These are phyloP conservation scores for Penaeus monodon DNA, from an alignment of 2,888 invertebrate species.

Conservation along the genomic window DNA sequence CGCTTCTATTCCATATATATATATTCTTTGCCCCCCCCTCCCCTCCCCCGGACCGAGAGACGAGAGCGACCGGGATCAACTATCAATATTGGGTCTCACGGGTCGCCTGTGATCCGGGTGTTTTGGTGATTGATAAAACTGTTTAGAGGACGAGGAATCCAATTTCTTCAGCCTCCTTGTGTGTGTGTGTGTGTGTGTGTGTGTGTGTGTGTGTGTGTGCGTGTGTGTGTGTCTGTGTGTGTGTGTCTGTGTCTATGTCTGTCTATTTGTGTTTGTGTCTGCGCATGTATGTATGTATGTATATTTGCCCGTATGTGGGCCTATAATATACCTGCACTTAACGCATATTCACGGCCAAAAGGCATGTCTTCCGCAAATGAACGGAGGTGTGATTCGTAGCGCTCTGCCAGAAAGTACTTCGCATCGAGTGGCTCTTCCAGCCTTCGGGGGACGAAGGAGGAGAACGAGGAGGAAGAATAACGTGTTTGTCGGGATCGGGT, in stretches of 20 bases:
- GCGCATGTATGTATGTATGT: background rate
- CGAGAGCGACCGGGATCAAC: background rate
- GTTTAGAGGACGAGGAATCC: background rate
- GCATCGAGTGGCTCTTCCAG: background rate
- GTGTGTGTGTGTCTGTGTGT: background rate
- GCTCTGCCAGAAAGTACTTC: background rate
- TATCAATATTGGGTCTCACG: no score
- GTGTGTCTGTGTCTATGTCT: background rate
- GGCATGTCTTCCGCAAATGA: background rate
- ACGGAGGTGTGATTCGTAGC: background rate
- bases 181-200: constrained; percentile 7
- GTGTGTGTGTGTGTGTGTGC: constrained; percentile 14
- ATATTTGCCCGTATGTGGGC: no score
- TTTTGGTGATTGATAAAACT: constrained; percentile 1
- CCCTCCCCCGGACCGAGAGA: background rate
- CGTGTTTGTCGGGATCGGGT: background rate
- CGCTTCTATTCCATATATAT: no score
- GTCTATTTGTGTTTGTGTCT: background rate
- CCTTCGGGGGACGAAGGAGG: background rate
- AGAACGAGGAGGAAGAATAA: constrained; percentile 15
- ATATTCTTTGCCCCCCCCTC: no score
- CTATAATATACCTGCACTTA: background rate
- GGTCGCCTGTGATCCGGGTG: background rate
- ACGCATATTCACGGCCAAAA: background rate
- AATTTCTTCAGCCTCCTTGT: background rate